Percentiles rank a stretch among this genome's conserved stretches.
Conservation (phyloP, 2,888 invertebrate species). For the Eurytoma adleriae region DNA sequence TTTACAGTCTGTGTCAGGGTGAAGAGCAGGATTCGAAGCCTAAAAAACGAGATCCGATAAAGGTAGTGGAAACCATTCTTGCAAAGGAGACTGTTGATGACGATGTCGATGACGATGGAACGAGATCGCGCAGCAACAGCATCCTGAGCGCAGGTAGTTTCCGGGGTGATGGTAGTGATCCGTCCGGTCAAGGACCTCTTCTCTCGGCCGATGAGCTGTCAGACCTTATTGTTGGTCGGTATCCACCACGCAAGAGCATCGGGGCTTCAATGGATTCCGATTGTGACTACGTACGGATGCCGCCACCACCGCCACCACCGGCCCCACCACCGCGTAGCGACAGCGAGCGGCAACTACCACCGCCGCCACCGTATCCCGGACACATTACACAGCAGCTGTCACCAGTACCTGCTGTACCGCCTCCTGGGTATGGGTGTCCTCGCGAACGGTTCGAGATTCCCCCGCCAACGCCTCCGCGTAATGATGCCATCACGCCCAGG, state of each 20-base stretch:
- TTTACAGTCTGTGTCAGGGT: slow-evolving; percentile 72
- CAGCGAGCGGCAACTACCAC: slow-evolving; percentile 73
- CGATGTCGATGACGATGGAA: slow-evolving; percentile 22
- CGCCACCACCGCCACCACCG: slow-evolving; percentile 81
- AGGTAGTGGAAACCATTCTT: slow-evolving; percentile 22
- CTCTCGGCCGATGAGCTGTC: slow-evolving; percentile 90
- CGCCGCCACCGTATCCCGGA: slow-evolving; percentile 74
- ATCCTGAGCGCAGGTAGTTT: slow-evolving; percentile 89
- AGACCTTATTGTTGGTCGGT: slow-evolving; percentile 89
- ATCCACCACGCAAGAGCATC: slow-evolving; percentile 87
- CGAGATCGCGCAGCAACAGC: slow-evolving; percentile 81
- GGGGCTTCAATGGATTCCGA: slow-evolving; percentile 92
- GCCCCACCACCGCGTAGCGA: slow-evolving; percentile 78
- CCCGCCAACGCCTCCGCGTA: slow-evolving; percentile 73
- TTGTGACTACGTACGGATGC: slow-evolving; percentile 91
- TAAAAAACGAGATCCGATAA: not conserved
- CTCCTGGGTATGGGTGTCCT: slow-evolving; percentile 76
- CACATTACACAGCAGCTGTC: slow-evolving; percentile 64
- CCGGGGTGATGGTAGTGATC: slow-evolving; percentile 93
- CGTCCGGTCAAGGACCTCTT: slow-evolving; percentile 84
- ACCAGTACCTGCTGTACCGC: slow-evolving; percentile 77
- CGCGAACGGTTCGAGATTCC: slow-evolving; percentile 73
- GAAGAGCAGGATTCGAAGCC: slow-evolving; percentile 61
- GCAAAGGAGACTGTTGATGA: slow-evolving; percentile 25
- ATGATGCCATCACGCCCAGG: slow-evolving; percentile 77